A percentile compares a stretch with the other conserved stretches of the same genome.
These are phyloP conservation scores for Leptinotarsa haldemani DNA, from an alignment of 2,888 invertebrate genomes.

Conservation along the genomic window DNA sequence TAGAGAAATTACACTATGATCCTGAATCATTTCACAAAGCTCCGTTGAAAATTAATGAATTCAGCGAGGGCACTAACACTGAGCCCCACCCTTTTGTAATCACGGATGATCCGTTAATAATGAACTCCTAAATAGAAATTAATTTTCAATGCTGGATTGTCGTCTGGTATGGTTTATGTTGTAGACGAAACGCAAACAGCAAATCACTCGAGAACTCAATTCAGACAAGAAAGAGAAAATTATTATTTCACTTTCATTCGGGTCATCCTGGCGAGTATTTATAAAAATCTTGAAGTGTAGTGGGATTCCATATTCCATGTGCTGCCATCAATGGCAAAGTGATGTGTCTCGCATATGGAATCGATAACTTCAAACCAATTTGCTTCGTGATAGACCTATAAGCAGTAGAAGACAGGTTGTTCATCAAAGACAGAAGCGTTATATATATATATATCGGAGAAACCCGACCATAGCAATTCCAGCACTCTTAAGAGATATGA, in stretches of 20 bases:
- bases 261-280: neutral
- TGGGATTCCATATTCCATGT: neutral
- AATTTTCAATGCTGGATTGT: conserved; percentile 4
- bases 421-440: too few species aligned
- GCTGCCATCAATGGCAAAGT: too few species aligned
- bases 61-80: neutral
- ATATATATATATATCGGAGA: too few species aligned
- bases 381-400: too few species aligned
- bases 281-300: neutral
- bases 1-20: conserved; percentile 1
- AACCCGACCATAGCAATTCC: too few species aligned
- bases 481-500: too few species aligned
- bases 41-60: conserved; percentile 4
- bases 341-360: too few species aligned
- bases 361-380: too few species aligned
- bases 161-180: neutral
- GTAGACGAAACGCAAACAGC: neutral
- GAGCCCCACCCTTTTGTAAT: conserved; percentile 12
- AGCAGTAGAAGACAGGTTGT: too few species aligned
- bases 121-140: conserved; percentile 4
- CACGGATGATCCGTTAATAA: neutral
- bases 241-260: neutral
- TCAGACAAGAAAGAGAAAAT: neutral
- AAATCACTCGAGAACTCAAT: neutral
- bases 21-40: neutral